Evolutionary conservation across 2,113 vertebrate genomes (phyloP).

Genomic region (Triplophysa rosa): DNA sequence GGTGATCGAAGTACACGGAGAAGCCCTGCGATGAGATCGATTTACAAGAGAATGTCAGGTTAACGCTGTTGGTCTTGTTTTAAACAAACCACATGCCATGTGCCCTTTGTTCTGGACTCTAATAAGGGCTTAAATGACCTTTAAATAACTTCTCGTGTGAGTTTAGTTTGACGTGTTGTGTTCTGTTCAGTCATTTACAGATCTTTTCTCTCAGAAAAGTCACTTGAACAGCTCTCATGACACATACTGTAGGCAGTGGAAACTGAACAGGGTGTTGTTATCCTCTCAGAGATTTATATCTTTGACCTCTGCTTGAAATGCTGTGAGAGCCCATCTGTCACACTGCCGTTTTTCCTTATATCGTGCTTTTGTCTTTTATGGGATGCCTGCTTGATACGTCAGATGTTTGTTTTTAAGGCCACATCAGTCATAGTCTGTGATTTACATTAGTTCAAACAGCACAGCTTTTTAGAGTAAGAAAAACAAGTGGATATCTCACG

Average conservation of each 20-base stretch:
- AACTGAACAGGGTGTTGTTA: slow-evolving; percentile 8
- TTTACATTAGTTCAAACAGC: neutral
- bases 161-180: slow-evolving; percentile 1
- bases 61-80: neutral
- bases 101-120: slow-evolving; percentile 16
- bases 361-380: slow-evolving; percentile 7
- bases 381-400: slow-evolving; percentile 22
- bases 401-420: neutral
- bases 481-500: neutral
- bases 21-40: slow-evolving; percentile 3
- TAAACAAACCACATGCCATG: neutral
- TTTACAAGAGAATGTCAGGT: neutral
- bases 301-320: neutral
- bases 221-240: neutral
- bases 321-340: neutral
- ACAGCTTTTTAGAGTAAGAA: neutral
- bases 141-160: slow-evolving; percentile 8
- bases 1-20: neutral
- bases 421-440: neutral
- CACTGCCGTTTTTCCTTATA: neutral
- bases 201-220: neutral
- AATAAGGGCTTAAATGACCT: slow-evolving; percentile 15
- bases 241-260: slow-evolving; percentile 3
- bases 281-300: slow-evolving; percentile 7
- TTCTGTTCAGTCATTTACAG: slow-evolving; percentile 13